phyloP scores from a whole-genome alignment of 2,888 invertebrate genomes.

The Rhorus exstirpatorius region DNA sequence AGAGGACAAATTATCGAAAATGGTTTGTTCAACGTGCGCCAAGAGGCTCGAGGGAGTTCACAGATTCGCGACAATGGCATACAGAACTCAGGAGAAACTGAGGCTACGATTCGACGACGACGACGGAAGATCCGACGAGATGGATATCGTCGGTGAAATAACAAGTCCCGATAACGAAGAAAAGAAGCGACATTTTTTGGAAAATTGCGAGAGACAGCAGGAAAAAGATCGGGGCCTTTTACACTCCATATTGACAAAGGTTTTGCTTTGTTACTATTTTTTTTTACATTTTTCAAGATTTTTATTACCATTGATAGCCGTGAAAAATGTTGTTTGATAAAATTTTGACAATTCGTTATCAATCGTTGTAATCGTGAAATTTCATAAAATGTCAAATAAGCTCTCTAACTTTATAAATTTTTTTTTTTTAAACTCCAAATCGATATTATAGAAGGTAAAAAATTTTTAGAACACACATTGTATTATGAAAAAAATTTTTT shows the following conservation, averaged over 20 bases:
- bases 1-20: slow-evolving; percentile 90
- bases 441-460: too few species aligned
- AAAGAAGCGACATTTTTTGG: slow-evolving; percentile 42
- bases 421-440: too few species aligned
- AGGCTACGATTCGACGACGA: slow-evolving; percentile 80
- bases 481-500: too few species aligned
- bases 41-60: slow-evolving; percentile 90
- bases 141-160: slow-evolving; percentile 24
- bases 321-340: too few species aligned
- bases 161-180: slow-evolving; percentile 14
- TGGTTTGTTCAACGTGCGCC: slow-evolving; percentile 90
- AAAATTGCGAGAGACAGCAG: slow-evolving; percentile 49
- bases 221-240: slow-evolving; percentile 86
- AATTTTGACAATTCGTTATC: too few species aligned
- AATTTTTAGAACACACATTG: too few species aligned
- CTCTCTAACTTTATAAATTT: too few species aligned
- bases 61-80: slow-evolving; percentile 90
- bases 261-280: slow-evolving; percentile 75
- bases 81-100: slow-evolving; percentile 89
- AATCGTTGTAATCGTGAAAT: too few species aligned
- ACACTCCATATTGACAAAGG: slow-evolving; percentile 88
- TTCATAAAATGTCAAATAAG: too few species aligned
- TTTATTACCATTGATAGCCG: slow-evolving; percentile 1
- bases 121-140: slow-evolving; percentile 50
- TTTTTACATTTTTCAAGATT: not conserved